Evolutionary conservation across 2,113 vertebrate species (phyloP), one percentile per base, ranked within the genome.

Genomic region (Haemorhous mexicanus): DNA sequence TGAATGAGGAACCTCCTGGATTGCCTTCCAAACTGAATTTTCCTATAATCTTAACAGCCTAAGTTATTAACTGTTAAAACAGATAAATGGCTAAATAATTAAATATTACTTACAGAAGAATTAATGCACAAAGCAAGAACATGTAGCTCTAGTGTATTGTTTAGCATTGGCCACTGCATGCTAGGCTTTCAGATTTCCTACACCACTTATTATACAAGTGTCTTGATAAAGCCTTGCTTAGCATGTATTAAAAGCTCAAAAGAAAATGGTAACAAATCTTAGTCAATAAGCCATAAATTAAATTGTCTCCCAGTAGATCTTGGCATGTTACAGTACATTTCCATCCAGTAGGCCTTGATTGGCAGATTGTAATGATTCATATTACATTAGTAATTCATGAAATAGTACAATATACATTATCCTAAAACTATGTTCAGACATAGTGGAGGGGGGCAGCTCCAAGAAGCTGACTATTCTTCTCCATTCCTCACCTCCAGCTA

Each of bases 201-300:
- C 58, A n/a, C 18, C 13, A 41, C 24, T 77, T 73, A 47, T 16
- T n/a, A 50, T 9, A 82, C 17, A 67, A 84, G 32, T 17, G 21
- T 35, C 44, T 87, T 73, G 30, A 78, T 61, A 89, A 61, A 52
- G n/a, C 26, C 23, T 90, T 82, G 52, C 8, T 53, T 32, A 78
- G 30, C 26, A 61, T 43, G 32, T 66, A 96, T 96, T 91, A 91
- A 91, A 93, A 96, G 70, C 74, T 87, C 56, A 50, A 41, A 85
- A 93, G 58, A 87, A 95, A 91, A 92, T 4, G 12, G 49, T 53
- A 78, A 87, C 35, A 58, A 79, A 52, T 90, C 85, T 78, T 53
- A 52, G 90, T 76, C 66, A 85, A 83, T 87, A 83, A 80, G 39
- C 62, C 90, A 80, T 89, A 91, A 93, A 96, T 92, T 73, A 91